Evolutionary conservation across 2,888 invertebrate genomes (phyloP), one percentile per base, ranked within the genome.

Genomic region (Perithous albicinctus): DNA sequence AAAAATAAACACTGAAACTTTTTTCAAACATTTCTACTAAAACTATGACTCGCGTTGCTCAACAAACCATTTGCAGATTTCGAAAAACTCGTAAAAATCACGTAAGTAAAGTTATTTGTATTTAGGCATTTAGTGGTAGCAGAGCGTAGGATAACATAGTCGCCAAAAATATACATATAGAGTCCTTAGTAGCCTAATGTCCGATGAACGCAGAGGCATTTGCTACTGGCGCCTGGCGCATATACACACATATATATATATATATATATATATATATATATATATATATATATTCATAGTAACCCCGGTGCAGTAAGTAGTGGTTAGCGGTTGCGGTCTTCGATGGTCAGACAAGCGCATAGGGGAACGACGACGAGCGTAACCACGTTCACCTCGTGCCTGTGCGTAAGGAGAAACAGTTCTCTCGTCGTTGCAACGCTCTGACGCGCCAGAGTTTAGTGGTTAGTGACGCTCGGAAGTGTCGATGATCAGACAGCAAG

Each of bases 241-340:
- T n/a, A n/a, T n/a, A n/a, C n/a, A n/a, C n/a, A n/a, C n/a, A n/a
- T n/a, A n/a, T n/a, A n/a, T n/a, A n/a, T n/a, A n/a, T n/a, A n/a
- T n/a, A n/a, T n/a, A n/a, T n/a, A n/a, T n/a, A n/a, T n/a, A n/a
- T n/a, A n/a, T n/a, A n/a, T n/a, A n/a, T n/a, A n/a, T n/a, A n/a
- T n/a, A n/a, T n/a, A n/a, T n/a, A n/a, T n/a, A 26, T 32, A 26
- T 54, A 63, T 54, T 20, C 51, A 32, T 54, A 54, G 29, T 10
- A 63, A 32, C 26, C 26, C n/a, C 43, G 35, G 26, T 63, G 78
- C 61, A 51, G 78, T 80, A 75, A 81, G 78, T 80, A 83, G 81
- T 81, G 83, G 84, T 85, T 79, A 84, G 85, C 81, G 84, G 85
- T 85, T 85, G 85, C 81, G 84, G 84, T 83, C 81, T 79, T 79